phyloP scores from a whole-genome alignment of 2,888 invertebrate species.

The Pecten maximus region DNA sequence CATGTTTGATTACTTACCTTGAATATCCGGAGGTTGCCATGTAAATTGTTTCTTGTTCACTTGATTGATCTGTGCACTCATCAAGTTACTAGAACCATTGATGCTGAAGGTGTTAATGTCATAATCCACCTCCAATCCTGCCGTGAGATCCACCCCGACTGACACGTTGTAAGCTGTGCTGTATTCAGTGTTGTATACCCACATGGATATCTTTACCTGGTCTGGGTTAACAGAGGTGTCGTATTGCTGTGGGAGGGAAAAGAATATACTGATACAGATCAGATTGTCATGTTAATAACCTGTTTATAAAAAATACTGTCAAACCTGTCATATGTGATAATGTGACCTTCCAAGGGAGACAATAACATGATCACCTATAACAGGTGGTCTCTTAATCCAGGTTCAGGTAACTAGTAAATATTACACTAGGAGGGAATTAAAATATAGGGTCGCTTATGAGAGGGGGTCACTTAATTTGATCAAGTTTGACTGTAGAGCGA shows the following conservation, averaged over 20 bases:
- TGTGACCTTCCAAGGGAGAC: no score
- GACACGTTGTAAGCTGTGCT: slow-evolving; percentile 49
- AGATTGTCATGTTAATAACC: no score
- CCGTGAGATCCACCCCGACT: slow-evolving; percentile 51
- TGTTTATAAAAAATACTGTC: no score
- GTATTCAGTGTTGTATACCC: slow-evolving; percentile 49
- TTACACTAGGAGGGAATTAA: no score
- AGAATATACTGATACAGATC: no score
- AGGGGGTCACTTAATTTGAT: no score
- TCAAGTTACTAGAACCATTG: background rate
- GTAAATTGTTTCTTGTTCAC: slow-evolving; percentile 46
- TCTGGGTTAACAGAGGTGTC: slow-evolving; percentile 24
- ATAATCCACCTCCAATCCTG: slow-evolving; percentile 56
- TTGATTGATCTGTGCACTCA: slow-evolving; percentile 37
- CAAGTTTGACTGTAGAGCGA: no score
- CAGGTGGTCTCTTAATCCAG: no score
- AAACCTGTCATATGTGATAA: no score
- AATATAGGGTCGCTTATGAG: no score
- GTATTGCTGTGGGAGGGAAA: background rate
- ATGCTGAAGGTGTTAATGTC: slow-evolving; percentile 39
- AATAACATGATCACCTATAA: no score
- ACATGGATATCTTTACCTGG: slow-evolving; percentile 52
- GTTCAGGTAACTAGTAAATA: no score
- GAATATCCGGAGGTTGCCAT: slow-evolving; percentile 55
- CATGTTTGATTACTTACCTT: slow-evolving; percentile 45